These are phyloP conservation scores for Fragum fragum DNA, from an alignment of 2,888 invertebrate species.

Conservation along the genomic window DNA sequence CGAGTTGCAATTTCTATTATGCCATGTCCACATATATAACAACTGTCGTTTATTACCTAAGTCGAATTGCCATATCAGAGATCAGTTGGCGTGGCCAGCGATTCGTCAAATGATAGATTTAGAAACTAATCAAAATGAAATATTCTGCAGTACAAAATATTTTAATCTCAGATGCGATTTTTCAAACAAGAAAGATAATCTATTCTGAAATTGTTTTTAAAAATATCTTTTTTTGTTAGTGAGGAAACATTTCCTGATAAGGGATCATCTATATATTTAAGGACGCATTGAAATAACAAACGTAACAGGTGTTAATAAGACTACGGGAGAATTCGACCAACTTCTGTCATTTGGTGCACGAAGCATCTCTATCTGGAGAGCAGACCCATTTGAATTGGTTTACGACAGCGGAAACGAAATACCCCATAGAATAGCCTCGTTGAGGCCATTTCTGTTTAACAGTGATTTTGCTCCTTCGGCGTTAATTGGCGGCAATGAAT, in stretches of 20 bases:
- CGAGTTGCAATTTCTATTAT: neutral
- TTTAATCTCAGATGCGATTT: too few relatives aligned
- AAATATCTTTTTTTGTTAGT: too few relatives aligned
- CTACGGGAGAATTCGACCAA: conserved; percentile 61
- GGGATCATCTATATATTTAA: conserved; percentile 45
- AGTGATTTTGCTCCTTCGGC: neutral
- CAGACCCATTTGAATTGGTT: conserved; percentile 65
- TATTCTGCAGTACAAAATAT: too few relatives aligned
- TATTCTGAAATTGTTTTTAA: too few relatives aligned
- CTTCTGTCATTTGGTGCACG: conserved; percentile 72
- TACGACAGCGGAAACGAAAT: conserved; percentile 72
- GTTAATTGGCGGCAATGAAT: neutral
- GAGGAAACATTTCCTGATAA: too few relatives aligned
- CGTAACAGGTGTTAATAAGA: conserved; percentile 56
- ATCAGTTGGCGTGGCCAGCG: too few relatives aligned
- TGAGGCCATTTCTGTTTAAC: conserved; percentile 68
- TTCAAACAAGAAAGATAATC: too few relatives aligned
- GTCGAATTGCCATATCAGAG: too few relatives aligned
- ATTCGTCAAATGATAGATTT: too few relatives aligned
- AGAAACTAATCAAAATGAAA: too few relatives aligned
- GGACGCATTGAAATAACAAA: conserved; percentile 71
- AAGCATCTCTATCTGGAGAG: conserved; percentile 69
- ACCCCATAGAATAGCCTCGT: conserved; percentile 42
- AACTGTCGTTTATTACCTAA: neutral
- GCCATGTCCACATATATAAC: too few relatives aligned